These are phyloP conservation scores for Corythoichthys intestinalis DNA, from an alignment of 2,113 vertebrate species.

Conservation along the genomic window DNA sequence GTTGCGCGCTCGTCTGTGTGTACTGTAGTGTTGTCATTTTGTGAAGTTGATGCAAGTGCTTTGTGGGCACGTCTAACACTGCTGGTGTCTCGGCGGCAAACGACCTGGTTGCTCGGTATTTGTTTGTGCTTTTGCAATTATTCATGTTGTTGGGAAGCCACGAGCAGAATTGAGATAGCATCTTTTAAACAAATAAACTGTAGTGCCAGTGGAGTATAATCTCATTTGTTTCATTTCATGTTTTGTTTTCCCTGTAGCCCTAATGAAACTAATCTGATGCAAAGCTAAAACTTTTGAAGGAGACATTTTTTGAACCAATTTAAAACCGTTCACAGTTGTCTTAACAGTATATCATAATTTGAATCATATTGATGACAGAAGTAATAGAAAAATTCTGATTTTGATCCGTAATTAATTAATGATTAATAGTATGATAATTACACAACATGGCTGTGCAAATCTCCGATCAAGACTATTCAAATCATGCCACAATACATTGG, in stretches of 20 bases:
- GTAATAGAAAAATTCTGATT: too few species aligned
- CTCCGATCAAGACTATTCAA: too few species aligned
- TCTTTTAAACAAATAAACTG: constrained; percentile 1
- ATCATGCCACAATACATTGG: too few species aligned
- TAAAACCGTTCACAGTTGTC: too few species aligned
- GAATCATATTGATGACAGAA: too few species aligned
- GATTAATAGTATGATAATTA: too few species aligned
- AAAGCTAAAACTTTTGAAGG: not conserved
- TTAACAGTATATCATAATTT: too few species aligned
- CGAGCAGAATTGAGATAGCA: not conserved
- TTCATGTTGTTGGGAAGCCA: constrained; percentile 3
- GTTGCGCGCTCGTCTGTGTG: constrained; percentile 29
- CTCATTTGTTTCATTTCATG: not conserved
- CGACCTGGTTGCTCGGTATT: not conserved
- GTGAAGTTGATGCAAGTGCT: constrained; percentile 6
- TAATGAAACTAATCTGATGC: not conserved
- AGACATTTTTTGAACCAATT: not conserved
- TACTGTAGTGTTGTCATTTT: constrained; percentile 27
- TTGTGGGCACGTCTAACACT: not conserved
- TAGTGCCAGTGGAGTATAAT: not conserved
- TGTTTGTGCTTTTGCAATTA: not conserved
- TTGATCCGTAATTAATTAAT: too few species aligned
- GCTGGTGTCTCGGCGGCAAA: not conserved
- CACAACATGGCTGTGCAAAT: too few species aligned
- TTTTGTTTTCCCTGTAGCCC: not conserved